Percentiles rank a stretch among this genome's conserved stretches.
These are phyloP conservation scores for Huso huso DNA, from an alignment of 2,797 vertebrate species.

Conservation along the genomic window DNA sequence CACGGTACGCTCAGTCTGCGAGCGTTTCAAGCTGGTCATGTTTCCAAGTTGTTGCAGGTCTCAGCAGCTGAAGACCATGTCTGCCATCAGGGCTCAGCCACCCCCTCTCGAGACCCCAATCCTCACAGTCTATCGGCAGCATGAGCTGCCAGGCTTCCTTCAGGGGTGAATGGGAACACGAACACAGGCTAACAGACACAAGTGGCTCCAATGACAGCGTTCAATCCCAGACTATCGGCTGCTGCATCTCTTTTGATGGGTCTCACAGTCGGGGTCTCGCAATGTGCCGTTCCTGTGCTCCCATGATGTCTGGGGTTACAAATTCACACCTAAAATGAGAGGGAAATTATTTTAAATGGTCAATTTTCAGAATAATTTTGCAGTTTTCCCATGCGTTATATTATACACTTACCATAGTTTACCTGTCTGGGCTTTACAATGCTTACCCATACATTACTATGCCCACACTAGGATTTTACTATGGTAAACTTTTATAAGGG, in stretches of 20 bases:
- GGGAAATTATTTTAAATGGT: not conserved
- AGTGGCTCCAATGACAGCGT: not conserved
- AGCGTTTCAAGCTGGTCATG: slow-evolving; percentile 89
- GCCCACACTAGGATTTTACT: too few species aligned
- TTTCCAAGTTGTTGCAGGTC: slow-evolving; percentile 54
- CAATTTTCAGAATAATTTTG: too few species aligned
- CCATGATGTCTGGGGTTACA: slow-evolving; percentile 3
- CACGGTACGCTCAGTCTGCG: slow-evolving; percentile 80
- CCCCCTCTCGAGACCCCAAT: not conserved
- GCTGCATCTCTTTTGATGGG: not conserved
- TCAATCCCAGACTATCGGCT: not conserved
- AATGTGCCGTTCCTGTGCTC: not conserved
- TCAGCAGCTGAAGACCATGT: slow-evolving; percentile 57
- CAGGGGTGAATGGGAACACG: slow-evolving; percentile 11
- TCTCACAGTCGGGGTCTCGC: not conserved
- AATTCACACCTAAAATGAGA: not conserved
- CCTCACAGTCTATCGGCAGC: slow-evolving; percentile 32
- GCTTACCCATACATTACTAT: too few species aligned
- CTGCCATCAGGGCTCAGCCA: slow-evolving; percentile 29
- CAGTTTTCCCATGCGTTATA: too few species aligned
- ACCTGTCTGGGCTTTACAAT: too few species aligned
- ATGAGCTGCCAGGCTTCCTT: slow-evolving; percentile 33
- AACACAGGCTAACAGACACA: not conserved
- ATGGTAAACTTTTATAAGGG: too few species aligned
- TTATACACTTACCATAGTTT: too few species aligned